A percentile compares a stretch with the other conserved stretches of the same genome.
Conservation (phyloP, 2,797 vertebrate species). For the Coregonus suidteri region DNA sequence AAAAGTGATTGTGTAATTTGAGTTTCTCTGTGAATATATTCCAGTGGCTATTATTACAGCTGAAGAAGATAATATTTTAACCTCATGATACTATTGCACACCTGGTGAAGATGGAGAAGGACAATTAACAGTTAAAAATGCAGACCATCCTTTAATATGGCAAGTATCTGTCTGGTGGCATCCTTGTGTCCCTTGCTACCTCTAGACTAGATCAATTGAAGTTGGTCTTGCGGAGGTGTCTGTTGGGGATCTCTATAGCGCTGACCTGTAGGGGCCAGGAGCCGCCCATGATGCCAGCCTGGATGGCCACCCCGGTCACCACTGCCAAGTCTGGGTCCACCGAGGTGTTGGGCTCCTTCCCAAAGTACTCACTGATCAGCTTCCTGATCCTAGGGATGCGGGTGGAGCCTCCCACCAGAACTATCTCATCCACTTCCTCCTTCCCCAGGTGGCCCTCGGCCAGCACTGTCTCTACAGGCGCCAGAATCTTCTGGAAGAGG, state of each 20-base stretch:
- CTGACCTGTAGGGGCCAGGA: constrained; percentile 98
- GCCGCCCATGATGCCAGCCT: constrained; percentile 95
- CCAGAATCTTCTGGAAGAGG: constrained; percentile 93
- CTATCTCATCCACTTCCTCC: constrained; percentile 92
- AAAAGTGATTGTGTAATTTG: background rate
- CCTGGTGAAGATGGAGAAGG: constrained; percentile 19
- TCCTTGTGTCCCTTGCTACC: background rate
- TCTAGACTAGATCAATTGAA: constrained; percentile 77
- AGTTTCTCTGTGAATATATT: constrained; percentile 1
- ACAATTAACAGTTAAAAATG: background rate
- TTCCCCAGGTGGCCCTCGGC: constrained; percentile 84
- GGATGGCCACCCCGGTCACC: constrained; percentile 92
- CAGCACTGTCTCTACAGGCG: constrained; percentile 87
- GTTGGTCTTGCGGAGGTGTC: constrained; percentile 90
- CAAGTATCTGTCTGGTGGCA: constrained; percentile 2
- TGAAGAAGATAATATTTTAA: background rate
- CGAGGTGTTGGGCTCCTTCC: constrained; percentile 93
- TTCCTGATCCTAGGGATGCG: constrained; percentile 90
- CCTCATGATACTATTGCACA: constrained; percentile 16
- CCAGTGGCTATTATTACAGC: background rate
- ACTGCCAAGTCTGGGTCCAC: constrained; percentile 96
- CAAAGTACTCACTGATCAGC: constrained; percentile 90
- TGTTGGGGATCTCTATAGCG: constrained; percentile 95
- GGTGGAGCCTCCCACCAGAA: constrained; percentile 95
- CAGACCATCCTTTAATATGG: background rate